These are phyloP conservation scores for Pogonomyrmex californicus DNA, from an alignment of 1,140 invertebrate genomes.

Conservation along the genomic window DNA sequence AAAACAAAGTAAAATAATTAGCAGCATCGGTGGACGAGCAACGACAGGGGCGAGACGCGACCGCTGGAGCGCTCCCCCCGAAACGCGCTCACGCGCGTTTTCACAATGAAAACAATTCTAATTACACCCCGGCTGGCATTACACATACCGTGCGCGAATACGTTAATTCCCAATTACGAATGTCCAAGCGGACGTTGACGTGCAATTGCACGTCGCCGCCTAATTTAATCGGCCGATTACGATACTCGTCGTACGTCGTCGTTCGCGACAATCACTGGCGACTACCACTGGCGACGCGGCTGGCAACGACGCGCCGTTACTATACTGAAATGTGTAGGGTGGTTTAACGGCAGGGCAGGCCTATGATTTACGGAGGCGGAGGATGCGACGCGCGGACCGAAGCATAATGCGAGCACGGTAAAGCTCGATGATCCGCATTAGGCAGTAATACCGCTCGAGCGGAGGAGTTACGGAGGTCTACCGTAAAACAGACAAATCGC, in stretches of 20 bases:
- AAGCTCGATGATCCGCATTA: slow-evolving; percentile 72
- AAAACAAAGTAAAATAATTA: slow-evolving; percentile 50
- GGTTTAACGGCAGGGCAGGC: slow-evolving; percentile 53
- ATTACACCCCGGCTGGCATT: slow-evolving; percentile 22
- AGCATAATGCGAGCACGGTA: slow-evolving; percentile 58
- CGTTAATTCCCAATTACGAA: slow-evolving; percentile 42
- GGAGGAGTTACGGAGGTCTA: slow-evolving; percentile 57
- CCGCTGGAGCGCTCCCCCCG: not conserved
- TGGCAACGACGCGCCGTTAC: slow-evolving; percentile 35
- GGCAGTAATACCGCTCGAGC: slow-evolving; percentile 59
- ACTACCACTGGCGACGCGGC: slow-evolving; percentile 32
- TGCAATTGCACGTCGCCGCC: slow-evolving; percentile 64
- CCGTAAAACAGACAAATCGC: slow-evolving; percentile 60
- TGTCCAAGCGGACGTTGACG: slow-evolving; percentile 59
- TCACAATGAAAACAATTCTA: slow-evolving; percentile 28
- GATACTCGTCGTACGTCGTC: slow-evolving; percentile 48
- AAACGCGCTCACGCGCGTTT: not conserved
- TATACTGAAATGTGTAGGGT: slow-evolving; percentile 44
- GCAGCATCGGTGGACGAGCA: not conserved
- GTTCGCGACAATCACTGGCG: slow-evolving; percentile 26
- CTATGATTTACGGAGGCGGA: slow-evolving; percentile 66
- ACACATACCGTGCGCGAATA: slow-evolving; percentile 2
- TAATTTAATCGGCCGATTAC: slow-evolving; percentile 74
- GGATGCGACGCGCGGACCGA: slow-evolving; percentile 29
- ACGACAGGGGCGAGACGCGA: slow-evolving; percentile 18